A percentile compares a stretch with the other conserved stretches of the same genome.
These are phyloP conservation scores for Polymixis flavicincta DNA, from an alignment of 2,888 invertebrate species.

Conservation along the genomic window DNA sequence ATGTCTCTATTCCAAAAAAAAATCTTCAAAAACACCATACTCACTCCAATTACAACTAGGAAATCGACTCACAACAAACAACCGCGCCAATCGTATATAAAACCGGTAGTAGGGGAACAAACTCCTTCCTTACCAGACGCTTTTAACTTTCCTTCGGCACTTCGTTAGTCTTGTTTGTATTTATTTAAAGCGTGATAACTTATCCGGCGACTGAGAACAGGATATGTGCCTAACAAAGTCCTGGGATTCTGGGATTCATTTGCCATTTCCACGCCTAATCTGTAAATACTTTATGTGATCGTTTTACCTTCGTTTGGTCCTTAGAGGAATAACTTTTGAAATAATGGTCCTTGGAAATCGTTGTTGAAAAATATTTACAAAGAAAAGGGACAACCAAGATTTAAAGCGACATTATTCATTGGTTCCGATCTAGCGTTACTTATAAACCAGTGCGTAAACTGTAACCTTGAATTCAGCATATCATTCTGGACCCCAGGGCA, in stretches of 20 bases:
- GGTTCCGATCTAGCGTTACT: neutral
- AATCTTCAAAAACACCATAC: neutral
- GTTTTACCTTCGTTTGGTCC: constrained; percentile 46
- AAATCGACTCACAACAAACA: constrained; percentile 34
- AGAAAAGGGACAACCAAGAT: neutral
- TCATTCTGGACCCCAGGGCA: too few species aligned
- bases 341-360: constrained; percentile 21
- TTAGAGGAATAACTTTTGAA: constrained; percentile 46
- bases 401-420: neutral
- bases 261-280: constrained; percentile 75
- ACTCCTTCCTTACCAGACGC: constrained; percentile 80
- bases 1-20: neutral
- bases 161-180: constrained; percentile 88
- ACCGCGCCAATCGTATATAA: constrained; percentile 1
- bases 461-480: too few species aligned
- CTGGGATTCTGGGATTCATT: constrained; percentile 76
- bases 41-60: constrained; percentile 32
- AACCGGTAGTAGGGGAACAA: constrained; percentile 71
- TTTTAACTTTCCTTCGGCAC: constrained; percentile 89
- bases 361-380: neutral
- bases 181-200: constrained; percentile 89
- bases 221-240: constrained; percentile 79
- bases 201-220: constrained; percentile 83
- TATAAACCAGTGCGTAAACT: too few species aligned
- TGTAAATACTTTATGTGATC: constrained; percentile 62